A percentile compares a stretch with the other conserved stretches of the same genome.
phyloP scores from a whole-genome alignment of 1,140 invertebrate species.

The Euglossa dilemma region DNA sequence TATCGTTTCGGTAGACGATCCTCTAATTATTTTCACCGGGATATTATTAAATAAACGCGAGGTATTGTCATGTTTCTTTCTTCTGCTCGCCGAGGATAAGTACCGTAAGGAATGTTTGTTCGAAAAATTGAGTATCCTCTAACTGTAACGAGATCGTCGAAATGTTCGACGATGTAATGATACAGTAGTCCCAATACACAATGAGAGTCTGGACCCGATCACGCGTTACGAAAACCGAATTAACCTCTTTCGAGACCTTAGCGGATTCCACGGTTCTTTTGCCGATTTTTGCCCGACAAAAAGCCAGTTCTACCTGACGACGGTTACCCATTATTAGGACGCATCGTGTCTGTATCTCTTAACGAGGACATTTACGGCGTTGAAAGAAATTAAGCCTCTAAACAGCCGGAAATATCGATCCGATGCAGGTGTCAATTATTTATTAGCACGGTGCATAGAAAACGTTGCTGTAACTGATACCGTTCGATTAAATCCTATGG shows the following conservation, averaged over 20 bases:
- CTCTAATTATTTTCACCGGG: neutral
- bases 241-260: constrained; percentile 35
- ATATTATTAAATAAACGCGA: constrained; percentile 25
- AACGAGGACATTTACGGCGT: neutral
- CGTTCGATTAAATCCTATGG: neutral
- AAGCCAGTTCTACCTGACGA: neutral
- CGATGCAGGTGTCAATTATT: neutral
- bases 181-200: constrained; percentile 4
- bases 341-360: neutral
- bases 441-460: neutral
- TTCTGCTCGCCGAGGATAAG: neutral
- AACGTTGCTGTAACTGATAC: neutral
- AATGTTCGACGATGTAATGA: constrained; percentile 20
- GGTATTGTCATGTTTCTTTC: neutral
- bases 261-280: constrained; percentile 11
- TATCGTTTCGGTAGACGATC: neutral
- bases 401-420: neutral
- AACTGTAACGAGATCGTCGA: constrained; percentile 29
- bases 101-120: constrained; percentile 28
- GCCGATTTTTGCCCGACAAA: neutral
- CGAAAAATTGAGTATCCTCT: constrained; percentile 3
- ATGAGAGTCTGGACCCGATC: neutral
- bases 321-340: neutral
- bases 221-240: constrained; percentile 44
- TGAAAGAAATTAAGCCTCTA: neutral